A percentile compares a stretch with the other conserved stretches of the same genome.
phyloP scores from a whole-genome alignment of 2,888 invertebrate genomes.

The Pachymerium ferrugineum region DNA sequence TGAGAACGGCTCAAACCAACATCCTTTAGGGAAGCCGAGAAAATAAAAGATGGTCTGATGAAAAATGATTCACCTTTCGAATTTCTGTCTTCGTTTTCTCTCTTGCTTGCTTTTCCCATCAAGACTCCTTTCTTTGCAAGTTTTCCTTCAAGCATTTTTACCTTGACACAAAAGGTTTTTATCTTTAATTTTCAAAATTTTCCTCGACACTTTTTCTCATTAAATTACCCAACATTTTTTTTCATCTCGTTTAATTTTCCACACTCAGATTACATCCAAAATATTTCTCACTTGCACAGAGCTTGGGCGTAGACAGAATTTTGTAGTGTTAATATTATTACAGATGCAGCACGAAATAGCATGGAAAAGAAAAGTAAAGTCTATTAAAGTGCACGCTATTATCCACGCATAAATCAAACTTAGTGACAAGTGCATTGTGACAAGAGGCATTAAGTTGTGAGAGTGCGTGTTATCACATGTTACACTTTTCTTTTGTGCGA shows the following conservation, averaged over 20 bases:
- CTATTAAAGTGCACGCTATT: slow-evolving; percentile 25
- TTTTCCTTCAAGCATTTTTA: not conserved
- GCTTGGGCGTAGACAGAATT: not conserved
- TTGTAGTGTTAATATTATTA: not conserved
- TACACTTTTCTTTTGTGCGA: slow-evolving; percentile 9
- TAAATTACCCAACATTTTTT: no score
- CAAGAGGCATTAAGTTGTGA: slow-evolving; percentile 7
- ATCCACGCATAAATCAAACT: slow-evolving; percentile 21
- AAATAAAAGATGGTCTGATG: not conserved
- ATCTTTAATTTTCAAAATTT: no score
- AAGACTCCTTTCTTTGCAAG: not conserved
- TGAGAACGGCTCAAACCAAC: not conserved
- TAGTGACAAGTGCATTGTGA: slow-evolving; percentile 17
- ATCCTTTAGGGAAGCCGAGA: not conserved
- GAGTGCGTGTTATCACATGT: slow-evolving; percentile 24
- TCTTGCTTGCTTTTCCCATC: not conserved
- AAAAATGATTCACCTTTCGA: not conserved
- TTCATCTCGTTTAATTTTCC: no score
- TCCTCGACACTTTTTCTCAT: no score
- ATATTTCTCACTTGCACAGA: not conserved
- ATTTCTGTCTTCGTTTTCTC: not conserved
- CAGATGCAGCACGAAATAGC: slow-evolving; percentile 22
- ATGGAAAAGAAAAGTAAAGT: slow-evolving; percentile 1
- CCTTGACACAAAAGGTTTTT: no score
- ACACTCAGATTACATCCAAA: no score